Evolutionary conservation across 2,888 invertebrate genomes (phyloP), one percentile per base, ranked within the genome.

Genomic region (Tetheella fluctuosa): DNA sequence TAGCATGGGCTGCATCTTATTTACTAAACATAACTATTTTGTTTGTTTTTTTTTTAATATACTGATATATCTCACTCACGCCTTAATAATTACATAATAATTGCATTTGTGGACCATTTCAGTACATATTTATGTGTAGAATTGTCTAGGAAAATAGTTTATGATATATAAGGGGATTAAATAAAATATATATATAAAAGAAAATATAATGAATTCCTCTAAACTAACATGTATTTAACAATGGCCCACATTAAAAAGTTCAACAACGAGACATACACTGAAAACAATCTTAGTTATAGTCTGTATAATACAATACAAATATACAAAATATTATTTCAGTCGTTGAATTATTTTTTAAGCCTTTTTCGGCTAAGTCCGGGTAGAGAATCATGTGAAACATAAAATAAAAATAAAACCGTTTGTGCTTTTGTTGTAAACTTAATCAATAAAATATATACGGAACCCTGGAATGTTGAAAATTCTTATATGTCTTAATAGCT

Each of bases 401-500:
- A 48, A 42, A 56, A 48, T 42, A 54, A 59, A 59, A 61, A 63
- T 63, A 25, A 68, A 65, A 59, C 69, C 66, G 67, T 82, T 89
- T 89, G 88, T 88, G 89, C 86, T 77, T 76, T 77, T 48, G 80
- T 76, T 76, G 80, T 81, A 79, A 85, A 82, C 80, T 80, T 81
- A 83, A 80, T 77, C 64, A 65, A 65, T 62, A 64, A 73, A 76
- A 79, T 68, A 76, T 60, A 76, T 78, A 79, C 72, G 76, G 84
- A 85, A 85, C 88, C 85, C 84, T 92, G 91, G 91, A 92, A 92
- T 92, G 91, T 92, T 83, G 78, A 84, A 85, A 91, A 85, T 85
- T 88, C 82, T 82, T 70, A 74, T 77, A 77, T 73, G 67, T 73
- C 90, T 89, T 89, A 91, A 69, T 67, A 83, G 75, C 90, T 89